Evolutionary conservation across 2,888 invertebrate genomes (phyloP).

Genomic region (Vannuccia rotundouncinata): DNA sequence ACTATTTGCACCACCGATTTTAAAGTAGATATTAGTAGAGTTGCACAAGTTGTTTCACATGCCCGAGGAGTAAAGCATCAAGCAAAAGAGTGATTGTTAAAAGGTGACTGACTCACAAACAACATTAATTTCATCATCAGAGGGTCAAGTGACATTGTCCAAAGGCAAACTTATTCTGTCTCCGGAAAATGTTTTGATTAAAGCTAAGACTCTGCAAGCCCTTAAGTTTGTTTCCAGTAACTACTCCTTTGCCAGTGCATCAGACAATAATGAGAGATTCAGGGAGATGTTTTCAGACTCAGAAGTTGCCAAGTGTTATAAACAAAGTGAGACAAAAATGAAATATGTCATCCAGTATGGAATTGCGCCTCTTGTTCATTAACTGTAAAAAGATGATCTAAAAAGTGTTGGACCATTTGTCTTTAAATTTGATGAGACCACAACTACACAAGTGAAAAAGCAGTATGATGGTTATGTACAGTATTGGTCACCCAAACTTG

Average conservation of each 20-base stretch:
- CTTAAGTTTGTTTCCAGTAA: constrained; percentile 13
- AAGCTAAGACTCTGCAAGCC: constrained; percentile 3
- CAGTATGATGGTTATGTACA: constrained; percentile 18
- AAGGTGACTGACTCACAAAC: constrained; percentile 3
- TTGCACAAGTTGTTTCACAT: no score
- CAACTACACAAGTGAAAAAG: constrained; percentile 2
- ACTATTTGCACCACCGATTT: no score
- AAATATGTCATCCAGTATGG: constrained; percentile 12
- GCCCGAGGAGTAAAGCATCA: no score
- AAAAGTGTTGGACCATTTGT: constrained; percentile 1
- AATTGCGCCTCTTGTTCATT: not conserved
- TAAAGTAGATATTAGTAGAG: no score
- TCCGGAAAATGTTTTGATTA: not conserved
- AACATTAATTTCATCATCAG: constrained; percentile 2
- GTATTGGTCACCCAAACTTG: constrained; percentile 8
- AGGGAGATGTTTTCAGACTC: constrained; percentile 20
- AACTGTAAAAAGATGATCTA: constrained; percentile 9
- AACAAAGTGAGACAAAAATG: constrained; percentile 4
- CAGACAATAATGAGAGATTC: constrained; percentile 5
- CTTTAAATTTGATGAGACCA: constrained; percentile 25
- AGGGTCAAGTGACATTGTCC: constrained; percentile 3
- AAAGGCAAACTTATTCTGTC: constrained; percentile 18
- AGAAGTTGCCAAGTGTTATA: not conserved
- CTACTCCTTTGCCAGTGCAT: constrained; percentile 23
- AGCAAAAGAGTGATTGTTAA: not conserved